Conservation (phyloP, 1,140 invertebrate species). For the Drosophila carrolli region DNA sequence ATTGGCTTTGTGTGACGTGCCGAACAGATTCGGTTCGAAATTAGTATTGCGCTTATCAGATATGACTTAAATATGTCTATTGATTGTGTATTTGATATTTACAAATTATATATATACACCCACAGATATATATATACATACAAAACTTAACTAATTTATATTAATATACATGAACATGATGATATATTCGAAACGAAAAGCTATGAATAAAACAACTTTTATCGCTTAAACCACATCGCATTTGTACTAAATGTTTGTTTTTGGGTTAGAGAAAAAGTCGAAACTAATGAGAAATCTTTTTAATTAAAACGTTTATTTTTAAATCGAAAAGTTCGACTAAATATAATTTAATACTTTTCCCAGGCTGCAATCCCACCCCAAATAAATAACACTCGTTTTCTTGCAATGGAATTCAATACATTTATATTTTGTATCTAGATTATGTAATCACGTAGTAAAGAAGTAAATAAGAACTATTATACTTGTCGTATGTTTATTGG, state of each 20-base stretch:
- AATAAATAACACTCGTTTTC: conserved; percentile 13
- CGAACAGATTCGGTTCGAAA: conserved; percentile 50
- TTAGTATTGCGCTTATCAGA: conserved; percentile 64
- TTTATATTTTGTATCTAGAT: conserved; percentile 71
- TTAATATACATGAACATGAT: conserved; percentile 70
- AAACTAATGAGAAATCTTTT: no score
- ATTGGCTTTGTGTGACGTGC: conserved; percentile 48
- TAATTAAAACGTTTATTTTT: no score
- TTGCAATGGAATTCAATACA: conserved; percentile 79
- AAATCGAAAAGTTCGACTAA: no score
- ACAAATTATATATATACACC: conserved; percentile 62
- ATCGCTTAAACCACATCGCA: conserved; percentile 54
- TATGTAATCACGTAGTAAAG: conserved; percentile 67
- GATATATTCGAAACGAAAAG: conserved; percentile 61
- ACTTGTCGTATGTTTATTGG: conserved; percentile 32
- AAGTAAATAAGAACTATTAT: conserved; percentile 59
- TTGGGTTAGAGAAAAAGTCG: not conserved
- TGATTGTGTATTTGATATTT: conserved; percentile 77
- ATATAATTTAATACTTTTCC: no score
- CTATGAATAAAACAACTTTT: conserved; percentile 75
- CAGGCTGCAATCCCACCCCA: not conserved
- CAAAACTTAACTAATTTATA: conserved; percentile 75
- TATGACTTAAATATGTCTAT: conserved; percentile 59
- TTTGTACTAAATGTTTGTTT: not conserved
- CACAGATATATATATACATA: conserved; percentile 41